Conservation (phyloP, 2,797 vertebrate genomes). For the Hippoglossus hippoglossus region DNA sequence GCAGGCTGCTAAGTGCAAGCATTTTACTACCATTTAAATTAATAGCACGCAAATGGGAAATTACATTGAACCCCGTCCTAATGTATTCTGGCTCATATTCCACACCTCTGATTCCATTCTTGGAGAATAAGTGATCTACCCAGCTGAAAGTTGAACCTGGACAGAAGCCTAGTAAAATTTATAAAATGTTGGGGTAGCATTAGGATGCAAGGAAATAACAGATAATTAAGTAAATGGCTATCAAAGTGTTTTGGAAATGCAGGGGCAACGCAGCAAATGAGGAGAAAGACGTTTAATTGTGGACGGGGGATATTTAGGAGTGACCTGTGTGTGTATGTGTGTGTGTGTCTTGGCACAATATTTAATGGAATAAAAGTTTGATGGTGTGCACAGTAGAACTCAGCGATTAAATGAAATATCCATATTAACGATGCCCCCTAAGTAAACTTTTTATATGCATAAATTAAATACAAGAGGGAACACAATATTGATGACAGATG, state of each 20-base stretch:
- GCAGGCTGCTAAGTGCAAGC: conserved; percentile 54
- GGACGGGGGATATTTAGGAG: conserved; percentile 1
- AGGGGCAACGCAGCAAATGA: conserved; percentile 1
- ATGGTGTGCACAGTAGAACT: not conserved
- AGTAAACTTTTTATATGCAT: not conserved
- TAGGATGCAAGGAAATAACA: conserved; percentile 30
- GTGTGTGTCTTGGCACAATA: not conserved
- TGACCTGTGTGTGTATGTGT: not conserved
- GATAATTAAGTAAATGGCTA: conserved; percentile 26
- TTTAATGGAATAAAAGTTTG: not conserved
- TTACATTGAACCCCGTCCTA: conserved; percentile 51
- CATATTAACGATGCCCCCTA: not conserved
- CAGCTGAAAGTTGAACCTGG: conserved; percentile 38
- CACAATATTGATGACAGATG: not conserved
- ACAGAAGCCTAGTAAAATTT: conserved; percentile 46
- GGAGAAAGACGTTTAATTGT: conserved; percentile 3
- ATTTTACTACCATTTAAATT: conserved; percentile 62
- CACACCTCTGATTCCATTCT: conserved; percentile 41
- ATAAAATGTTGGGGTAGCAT: conserved; percentile 36
- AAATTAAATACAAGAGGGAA: conserved; percentile 6
- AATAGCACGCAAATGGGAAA: conserved; percentile 67
- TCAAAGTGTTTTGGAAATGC: conserved; percentile 26
- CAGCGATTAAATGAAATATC: not conserved
- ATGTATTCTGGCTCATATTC: conserved; percentile 65
- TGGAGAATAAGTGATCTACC: conserved; percentile 31